Conservation (phyloP, 23 tunicate species). For the Trididemnum clinides region DNA sequence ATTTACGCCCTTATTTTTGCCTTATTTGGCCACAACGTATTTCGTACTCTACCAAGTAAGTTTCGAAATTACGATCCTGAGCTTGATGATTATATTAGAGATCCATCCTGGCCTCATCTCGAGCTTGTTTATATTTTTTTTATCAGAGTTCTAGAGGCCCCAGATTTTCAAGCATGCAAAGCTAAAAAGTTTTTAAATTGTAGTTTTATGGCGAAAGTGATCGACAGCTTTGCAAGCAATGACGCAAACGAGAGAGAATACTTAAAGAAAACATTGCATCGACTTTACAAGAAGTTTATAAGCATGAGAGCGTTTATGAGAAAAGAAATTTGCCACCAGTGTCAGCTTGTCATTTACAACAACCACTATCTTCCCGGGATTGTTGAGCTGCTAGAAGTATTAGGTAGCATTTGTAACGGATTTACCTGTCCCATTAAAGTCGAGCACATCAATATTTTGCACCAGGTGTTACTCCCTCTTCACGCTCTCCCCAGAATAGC, state of each 20-base stretch:
- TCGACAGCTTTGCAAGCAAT: conserved; percentile 50
- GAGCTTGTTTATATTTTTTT: conserved; percentile 72
- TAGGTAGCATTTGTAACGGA: conserved; percentile 92
- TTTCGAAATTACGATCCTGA: conserved; percentile 53
- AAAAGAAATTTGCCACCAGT: conserved; percentile 51
- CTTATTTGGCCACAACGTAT: conserved; percentile 68
- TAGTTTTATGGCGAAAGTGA: conserved; percentile 39
- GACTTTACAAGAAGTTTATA: conserved; percentile 83
- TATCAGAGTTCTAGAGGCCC: conserved; percentile 64
- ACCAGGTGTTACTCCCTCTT: conserved; percentile 64
- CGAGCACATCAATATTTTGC: conserved; percentile 68
- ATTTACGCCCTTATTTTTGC: conserved; percentile 56
- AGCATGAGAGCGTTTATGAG: conserved; percentile 74
- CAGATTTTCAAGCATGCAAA: conserved; percentile 77
- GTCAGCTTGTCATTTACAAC: conserved; percentile 52
- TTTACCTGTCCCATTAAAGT: conserved; percentile 66
- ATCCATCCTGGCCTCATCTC: conserved; percentile 78
- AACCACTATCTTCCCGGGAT: conserved; percentile 60
- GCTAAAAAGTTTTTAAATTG: conserved; percentile 80
- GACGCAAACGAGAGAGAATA: conserved; percentile 66
- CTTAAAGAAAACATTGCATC: conserved; percentile 68
- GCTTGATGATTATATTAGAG: conserved; percentile 71
- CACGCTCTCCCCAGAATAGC: conserved; percentile 52
- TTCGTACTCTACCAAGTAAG: conserved; percentile 39
- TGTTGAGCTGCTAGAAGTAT: conserved; percentile 82